These are phyloP conservation scores for Nipponacmea schrenckii DNA, from an alignment of 2,888 invertebrate species.

Conservation along the genomic window DNA sequence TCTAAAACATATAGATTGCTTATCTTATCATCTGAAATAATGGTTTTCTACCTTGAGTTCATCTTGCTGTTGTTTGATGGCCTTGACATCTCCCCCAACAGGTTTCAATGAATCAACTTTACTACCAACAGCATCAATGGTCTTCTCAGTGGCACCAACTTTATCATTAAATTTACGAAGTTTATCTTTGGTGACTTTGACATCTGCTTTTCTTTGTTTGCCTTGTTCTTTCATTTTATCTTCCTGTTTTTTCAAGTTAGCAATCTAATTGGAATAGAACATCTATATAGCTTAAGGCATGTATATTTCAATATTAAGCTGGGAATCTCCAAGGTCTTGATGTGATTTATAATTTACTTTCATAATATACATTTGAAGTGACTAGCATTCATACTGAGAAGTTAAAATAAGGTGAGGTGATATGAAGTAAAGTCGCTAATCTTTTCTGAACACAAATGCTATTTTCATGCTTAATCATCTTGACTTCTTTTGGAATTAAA, in stretches of 20 bases:
- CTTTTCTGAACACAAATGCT: no score
- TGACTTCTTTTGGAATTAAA: no score
- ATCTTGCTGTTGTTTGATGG: constrained; percentile 89
- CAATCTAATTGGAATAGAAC: constrained; percentile 71
- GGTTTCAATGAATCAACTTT: constrained; percentile 72
- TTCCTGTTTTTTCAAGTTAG: constrained; percentile 82
- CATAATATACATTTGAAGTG: no score
- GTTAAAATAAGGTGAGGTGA: no score
- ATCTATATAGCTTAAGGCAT: no score
- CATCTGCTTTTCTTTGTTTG: constrained; percentile 63
- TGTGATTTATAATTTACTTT: no score
- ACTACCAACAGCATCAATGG: constrained; percentile 50
- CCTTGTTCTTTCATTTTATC: constrained; percentile 84
- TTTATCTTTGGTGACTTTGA: constrained; percentile 44
- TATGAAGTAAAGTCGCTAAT: no score
- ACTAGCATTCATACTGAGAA: no score
- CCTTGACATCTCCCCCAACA: constrained; percentile 90
- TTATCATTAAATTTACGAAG: constrained; percentile 50
- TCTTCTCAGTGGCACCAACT: constrained; percentile 42
- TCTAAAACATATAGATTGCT: no score
- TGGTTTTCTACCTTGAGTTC: constrained; percentile 77
- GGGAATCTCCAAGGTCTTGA: not conserved
- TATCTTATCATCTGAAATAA: not conserved
- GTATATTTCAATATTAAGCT: no score
- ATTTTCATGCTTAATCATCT: no score